These are phyloP conservation scores for Lepus oiostolus DNA, from an alignment of 2,797 vertebrate species.

Conservation along the genomic window DNA sequence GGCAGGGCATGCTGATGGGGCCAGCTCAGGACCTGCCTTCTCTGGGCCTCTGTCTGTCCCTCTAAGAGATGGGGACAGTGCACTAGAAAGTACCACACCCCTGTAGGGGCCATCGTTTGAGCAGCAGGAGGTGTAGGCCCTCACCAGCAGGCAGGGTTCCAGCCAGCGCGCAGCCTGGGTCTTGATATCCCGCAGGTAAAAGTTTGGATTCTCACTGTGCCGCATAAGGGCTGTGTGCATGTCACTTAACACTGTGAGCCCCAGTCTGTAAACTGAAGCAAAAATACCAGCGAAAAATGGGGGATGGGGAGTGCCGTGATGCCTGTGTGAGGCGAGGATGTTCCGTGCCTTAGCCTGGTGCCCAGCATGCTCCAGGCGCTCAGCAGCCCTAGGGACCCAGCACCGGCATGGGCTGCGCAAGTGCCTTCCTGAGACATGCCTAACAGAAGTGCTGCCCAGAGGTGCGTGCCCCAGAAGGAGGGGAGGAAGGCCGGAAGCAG, in stretches of 20 bases:
- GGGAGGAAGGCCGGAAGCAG: conserved; percentile 92
- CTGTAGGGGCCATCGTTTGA: not conserved
- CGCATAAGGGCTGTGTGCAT: not conserved
- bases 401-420: not conserved
- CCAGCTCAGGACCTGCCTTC: not conserved
- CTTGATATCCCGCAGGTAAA: not conserved
- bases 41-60: not conserved
- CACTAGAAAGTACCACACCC: not conserved
- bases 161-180: not conserved
- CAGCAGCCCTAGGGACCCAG: not conserved
- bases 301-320: not conserved
- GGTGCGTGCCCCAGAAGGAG: conserved; percentile 94
- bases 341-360: not conserved
- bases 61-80: not conserved
- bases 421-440: conserved; percentile 82
- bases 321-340: not conserved
- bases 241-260: not conserved
- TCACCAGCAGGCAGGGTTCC: not conserved
- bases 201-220: not conserved
- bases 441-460: conserved; percentile 93
- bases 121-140: not conserved
- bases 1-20: not conserved
- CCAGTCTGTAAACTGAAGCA: not conserved
- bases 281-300: not conserved
- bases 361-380: not conserved